A percentile compares a stretch with the other conserved stretches of the same genome.
Conservation (phyloP, 2,797 vertebrate species). For the Propithecus deckenii region DNA sequence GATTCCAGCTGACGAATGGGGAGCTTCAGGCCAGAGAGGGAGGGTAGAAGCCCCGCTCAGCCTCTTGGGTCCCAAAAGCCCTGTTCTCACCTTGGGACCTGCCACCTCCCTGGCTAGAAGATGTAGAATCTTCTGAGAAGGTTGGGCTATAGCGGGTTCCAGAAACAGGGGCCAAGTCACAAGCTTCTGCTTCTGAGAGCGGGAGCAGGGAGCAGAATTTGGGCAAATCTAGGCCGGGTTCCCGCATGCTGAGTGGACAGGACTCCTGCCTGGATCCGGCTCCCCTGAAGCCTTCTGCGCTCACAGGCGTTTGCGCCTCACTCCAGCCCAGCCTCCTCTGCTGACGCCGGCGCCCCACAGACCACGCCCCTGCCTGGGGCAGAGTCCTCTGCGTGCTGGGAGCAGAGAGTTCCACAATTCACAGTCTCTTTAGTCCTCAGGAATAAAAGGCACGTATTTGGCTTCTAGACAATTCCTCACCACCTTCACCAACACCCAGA, state of each 20-base stretch:
- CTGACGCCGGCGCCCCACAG: rapidly evolving
- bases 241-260: background rate
- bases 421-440: background rate
- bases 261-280: background rate
- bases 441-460: background rate
- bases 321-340: background rate
- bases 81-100: background rate
- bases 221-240: background rate
- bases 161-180: background rate
- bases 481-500: too few species aligned
- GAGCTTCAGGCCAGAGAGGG: background rate
- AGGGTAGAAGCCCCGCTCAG: background rate
- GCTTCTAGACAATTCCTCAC: background rate
- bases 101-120: background rate
- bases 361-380: background rate
- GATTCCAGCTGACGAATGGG: background rate
- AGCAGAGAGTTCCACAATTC: background rate
- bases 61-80: background rate
- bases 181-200: background rate
- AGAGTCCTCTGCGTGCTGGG: background rate
- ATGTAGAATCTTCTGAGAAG: background rate
- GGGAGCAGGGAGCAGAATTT: background rate
- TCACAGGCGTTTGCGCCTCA: background rate
- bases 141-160: background rate
- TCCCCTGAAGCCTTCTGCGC: background rate